These are phyloP conservation scores for Erethizon dorsatum DNA, from an alignment of 2,797 vertebrate species.

Conservation along the genomic window DNA sequence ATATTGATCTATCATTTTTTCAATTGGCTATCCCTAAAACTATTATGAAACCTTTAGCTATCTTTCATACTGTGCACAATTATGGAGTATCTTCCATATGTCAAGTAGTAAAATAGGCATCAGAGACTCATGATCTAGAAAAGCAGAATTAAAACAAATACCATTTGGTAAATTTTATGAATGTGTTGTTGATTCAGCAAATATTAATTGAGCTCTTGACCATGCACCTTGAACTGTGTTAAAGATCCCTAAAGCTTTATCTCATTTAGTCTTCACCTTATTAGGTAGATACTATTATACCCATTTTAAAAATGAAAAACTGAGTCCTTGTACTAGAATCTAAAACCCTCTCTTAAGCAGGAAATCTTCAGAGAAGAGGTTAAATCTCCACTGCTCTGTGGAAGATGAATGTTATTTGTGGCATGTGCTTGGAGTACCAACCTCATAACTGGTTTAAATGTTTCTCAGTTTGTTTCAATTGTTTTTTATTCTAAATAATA, in stretches of 20 bases:
- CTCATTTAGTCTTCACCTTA: not conserved
- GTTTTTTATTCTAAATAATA: not conserved
- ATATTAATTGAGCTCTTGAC: not conserved
- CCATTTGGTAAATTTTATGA: not conserved
- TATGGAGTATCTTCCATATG: not conserved
- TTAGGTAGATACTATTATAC: not conserved
- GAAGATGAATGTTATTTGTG: not conserved
- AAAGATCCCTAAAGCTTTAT: not conserved
- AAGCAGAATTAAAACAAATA: constrained; percentile 13
- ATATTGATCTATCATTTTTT: constrained; percentile 40
- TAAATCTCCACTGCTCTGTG: not conserved
- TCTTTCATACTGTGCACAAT: not conserved
- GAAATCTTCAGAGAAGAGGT: not conserved
- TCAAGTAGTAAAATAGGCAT: not conserved
- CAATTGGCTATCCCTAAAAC: not conserved
- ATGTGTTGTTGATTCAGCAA: not conserved
- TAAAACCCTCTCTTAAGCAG: not conserved
- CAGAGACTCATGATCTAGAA: not conserved
- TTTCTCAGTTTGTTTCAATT: constrained; percentile 21
- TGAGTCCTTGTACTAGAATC: not conserved
- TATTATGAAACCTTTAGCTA: not conserved
- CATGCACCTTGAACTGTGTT: not conserved
- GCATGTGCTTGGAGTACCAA: not conserved
- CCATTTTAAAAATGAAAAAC: constrained; percentile 1
- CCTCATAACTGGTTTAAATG: not conserved